Evolutionary conservation across 2,113 vertebrate species (phyloP).

Genomic region (Erythrocebus patas): DNA sequence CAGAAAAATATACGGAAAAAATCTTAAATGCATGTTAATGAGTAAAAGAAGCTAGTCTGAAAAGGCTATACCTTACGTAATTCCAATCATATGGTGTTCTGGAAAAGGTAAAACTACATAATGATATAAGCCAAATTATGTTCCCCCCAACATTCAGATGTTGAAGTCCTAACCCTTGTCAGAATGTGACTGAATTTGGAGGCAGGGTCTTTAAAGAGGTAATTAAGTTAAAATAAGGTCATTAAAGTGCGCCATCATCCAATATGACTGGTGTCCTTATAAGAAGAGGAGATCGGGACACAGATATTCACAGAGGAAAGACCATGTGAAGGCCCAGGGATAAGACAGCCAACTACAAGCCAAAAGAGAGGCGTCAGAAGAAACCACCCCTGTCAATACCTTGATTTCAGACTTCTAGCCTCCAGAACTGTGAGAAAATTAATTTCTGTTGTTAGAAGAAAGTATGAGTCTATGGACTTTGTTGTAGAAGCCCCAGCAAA

Average conservation of each 20-base stretch:
- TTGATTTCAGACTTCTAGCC: background rate
- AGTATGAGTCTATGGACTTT: background rate
- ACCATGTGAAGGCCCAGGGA: background rate
- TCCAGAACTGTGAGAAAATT: background rate
- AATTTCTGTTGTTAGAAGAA: background rate
- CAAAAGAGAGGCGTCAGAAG: background rate
- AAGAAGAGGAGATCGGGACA: background rate
- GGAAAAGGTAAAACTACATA: background rate
- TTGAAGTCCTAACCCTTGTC: background rate
- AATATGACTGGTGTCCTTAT: too few relatives aligned
- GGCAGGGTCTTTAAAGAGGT: background rate
- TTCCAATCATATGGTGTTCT: background rate
- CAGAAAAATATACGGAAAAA: background rate
- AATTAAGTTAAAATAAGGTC: background rate
- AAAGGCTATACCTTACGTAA: background rate
- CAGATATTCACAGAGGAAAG: background rate
- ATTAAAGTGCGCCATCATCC: background rate
- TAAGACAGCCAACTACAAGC: background rate
- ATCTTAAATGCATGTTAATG: background rate
- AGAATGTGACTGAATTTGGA: background rate
- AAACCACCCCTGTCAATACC: background rate
- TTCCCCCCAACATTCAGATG: background rate
- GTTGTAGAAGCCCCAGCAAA: background rate
- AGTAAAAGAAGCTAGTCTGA: background rate
- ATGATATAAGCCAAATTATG: background rate